Percentiles rank a stretch among this genome's conserved stretches.
These are phyloP conservation scores for Agapornis roseicollis DNA, from an alignment of 2,113 vertebrate genomes.

Conservation along the genomic window DNA sequence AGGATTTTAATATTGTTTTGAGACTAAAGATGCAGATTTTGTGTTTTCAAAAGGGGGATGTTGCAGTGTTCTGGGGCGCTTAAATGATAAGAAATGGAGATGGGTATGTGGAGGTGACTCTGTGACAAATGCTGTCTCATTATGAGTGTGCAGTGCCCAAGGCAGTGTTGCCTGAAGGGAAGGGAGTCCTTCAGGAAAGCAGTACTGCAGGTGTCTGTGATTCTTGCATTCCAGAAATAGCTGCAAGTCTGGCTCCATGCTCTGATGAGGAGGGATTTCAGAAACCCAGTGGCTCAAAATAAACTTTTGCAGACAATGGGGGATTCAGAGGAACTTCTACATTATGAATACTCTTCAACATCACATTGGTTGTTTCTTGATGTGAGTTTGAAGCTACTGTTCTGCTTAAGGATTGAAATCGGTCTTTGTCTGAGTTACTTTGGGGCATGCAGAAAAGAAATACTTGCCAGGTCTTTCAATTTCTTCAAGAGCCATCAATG, in stretches of 20 bases:
- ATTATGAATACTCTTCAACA: background rate
- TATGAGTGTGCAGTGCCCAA: background rate
- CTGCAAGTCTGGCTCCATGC: background rate
- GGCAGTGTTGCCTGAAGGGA: background rate
- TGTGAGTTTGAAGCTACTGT: background rate
- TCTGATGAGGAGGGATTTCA: background rate
- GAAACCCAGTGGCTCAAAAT: background rate
- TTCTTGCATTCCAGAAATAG: background rate
- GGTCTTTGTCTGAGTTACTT: background rate
- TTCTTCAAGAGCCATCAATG: background rate
- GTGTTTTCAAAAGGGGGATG: background rate
- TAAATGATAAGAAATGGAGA: background rate
- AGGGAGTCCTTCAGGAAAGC: background rate
- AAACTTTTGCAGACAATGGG: background rate
- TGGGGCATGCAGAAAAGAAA: background rate
- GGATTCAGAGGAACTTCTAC: background rate
- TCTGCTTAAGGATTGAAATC: background rate
- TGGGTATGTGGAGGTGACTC: background rate
- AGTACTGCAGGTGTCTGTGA: accelerated
- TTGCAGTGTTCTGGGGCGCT: background rate
- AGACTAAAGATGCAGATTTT: background rate
- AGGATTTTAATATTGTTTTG: background rate
- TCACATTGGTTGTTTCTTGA: background rate
- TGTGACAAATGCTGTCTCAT: background rate
- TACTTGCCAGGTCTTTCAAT: background rate